Evolutionary conservation across 2,888 invertebrate species (phyloP), one percentile per base, ranked within the genome.

Genomic region (Rhamphomyia laevipes): DNA sequence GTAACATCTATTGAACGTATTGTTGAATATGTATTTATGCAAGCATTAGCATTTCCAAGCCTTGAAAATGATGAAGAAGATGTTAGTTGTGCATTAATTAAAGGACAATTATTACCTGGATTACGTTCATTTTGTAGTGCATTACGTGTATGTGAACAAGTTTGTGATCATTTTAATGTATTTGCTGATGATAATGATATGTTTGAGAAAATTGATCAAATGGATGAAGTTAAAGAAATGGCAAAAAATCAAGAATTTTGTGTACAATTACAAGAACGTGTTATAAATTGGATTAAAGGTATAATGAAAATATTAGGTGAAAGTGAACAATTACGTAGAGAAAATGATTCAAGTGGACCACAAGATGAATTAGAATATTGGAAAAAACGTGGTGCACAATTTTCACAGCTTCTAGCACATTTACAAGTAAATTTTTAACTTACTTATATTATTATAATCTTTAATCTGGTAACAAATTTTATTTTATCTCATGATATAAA

Each of bases 361-460:
- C 89, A 93, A 63, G 93, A 95, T 62, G 96, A 96, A 65, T 73
- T 96, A 37, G 90, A 91, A 60, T 95, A 95, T 68, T 96, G 95
- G 95, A 95, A 95, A 71, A 86, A 88, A 60, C 76, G 95, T 31
- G 90, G 91, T 37, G 92, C 94, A 0, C 91, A 90, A 65, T 93
- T 96, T 67, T 92, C 89, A 7, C 88, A 90, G 64, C 78, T 92
- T 1, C 78, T 86, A 12, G 79, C 82, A 5, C 84, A 86, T 63
- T 73, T 90, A 51, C 81, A 84, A 71, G 80, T 78, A 49, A 42
- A 31, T 43, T 27, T 27, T 27, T 27, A 27, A n/a, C n/a, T n/a
- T 47, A 21, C 10, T 4, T 4, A 27, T 27, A 27, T 27, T 27
- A 27, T 27, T 7, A 27, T 27, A 27, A 6, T 27, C 2, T 7